Evolutionary conservation across 2,888 invertebrate genomes (phyloP).

Genomic region (Dromius quadrimaculatus): DNA sequence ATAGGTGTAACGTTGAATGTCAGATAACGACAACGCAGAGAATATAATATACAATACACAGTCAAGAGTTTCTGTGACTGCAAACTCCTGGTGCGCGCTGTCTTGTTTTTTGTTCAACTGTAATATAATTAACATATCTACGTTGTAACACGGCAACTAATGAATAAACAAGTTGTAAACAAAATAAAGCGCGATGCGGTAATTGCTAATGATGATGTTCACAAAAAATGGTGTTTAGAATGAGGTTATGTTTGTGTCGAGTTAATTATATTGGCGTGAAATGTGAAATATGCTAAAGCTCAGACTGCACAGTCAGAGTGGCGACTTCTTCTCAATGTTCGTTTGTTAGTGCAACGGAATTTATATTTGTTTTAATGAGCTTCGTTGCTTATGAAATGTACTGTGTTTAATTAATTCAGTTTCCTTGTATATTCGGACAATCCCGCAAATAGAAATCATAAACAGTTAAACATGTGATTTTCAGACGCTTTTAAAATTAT

Average conservation of each 20-base stretch:
- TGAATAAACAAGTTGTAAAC: conserved; percentile 52
- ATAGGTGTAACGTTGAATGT: conserved; percentile 6
- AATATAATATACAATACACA: conserved; percentile 6
- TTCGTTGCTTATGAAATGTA: conserved; percentile 33
- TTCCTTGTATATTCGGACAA: conserved; percentile 34
- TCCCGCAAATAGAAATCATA: conserved; percentile 28
- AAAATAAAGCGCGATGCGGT: conserved; percentile 48
- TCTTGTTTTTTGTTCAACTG: conserved; percentile 40
- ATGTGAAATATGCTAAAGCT: conserved; percentile 26
- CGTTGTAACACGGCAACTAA: conserved; percentile 44
- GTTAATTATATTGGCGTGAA: conserved; percentile 43
- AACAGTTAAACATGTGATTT: conserved; percentile 15
- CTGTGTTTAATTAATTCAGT: conserved; percentile 33
- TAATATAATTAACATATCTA: conserved; percentile 50
- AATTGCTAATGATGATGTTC: conserved; percentile 48
- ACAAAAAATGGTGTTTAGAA: conserved; percentile 41
- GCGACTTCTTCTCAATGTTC: conserved; percentile 28
- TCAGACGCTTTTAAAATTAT: neutral
- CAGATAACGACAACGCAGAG: conserved; percentile 12
- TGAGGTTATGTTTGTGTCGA: conserved; percentile 45
- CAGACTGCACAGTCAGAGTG: conserved; percentile 25
- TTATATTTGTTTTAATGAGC: conserved; percentile 40
- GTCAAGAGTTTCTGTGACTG: conserved; percentile 11
- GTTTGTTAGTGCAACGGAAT: conserved; percentile 38
- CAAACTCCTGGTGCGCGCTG: neutral